Base-by-base conservation (phyloP, 2,888 invertebrate species). In the Tinea semifulvella region DNA sequence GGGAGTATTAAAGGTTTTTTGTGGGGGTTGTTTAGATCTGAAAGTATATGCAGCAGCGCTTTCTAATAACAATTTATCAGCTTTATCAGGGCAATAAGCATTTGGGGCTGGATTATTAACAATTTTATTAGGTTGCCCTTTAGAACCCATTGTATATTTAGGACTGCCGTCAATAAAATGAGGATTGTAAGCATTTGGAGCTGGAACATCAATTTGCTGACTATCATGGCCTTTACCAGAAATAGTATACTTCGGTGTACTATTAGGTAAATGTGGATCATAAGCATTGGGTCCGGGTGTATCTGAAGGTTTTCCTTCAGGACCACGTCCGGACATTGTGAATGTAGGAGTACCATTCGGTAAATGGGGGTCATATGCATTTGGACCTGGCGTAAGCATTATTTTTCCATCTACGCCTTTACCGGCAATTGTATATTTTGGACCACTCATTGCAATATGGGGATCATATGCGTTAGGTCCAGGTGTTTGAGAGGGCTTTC, bases 1-100 rank as follows among this genome's bases (percentile, higher is more conserved):
- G 1, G 88, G 88, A 11, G 57, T 53, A 43, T 68, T 58, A 17
- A 54, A 63, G 13, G 65, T 52, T 50, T 75, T 82, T 10, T 51
- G 44, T 36, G 60, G 56, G n/a, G 79, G 83, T 43, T 85, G 83
- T 64, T 86, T 89, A 47, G 84, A 77, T 49, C 87, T 87, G 53
- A 90, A 88, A 43, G 87, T 85, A 63, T 81, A 90, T 53, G 84
- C 84, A 19, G 89, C 89, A 8, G 86, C 77, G 53, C 75, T 76
- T 52, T 83, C 77, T 6, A 70, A 55, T 36, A 82, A 65, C 17
- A 36, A 3, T 5, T 36, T 36, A 16, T 27, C 17, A 4, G 27
- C 25, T 27, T 25, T 27, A 49, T 76, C 77, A 8, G 81, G 79
- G 49, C 82, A 73, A 54, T 86, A 84, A 19, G 63, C 65, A 58